phyloP scores from a whole-genome alignment of 2,113 vertebrate genomes.

The Bujurquina vittata region DNA sequence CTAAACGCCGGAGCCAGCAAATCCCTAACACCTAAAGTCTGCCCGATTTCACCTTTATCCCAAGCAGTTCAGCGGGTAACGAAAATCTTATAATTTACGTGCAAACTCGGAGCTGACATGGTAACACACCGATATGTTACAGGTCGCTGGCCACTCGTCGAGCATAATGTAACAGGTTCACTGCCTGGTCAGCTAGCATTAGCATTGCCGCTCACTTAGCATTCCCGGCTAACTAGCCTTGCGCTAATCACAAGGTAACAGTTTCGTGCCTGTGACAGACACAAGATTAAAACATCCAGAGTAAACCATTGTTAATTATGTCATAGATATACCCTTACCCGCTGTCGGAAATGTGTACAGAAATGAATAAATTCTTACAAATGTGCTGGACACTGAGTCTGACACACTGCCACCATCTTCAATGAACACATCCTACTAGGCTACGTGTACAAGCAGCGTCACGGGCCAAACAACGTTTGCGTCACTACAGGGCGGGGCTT shows the following conservation, averaged over 20 bases:
- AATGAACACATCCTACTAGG: conserved; percentile 86
- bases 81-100: not conserved
- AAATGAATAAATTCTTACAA: conserved; percentile 72
- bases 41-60: not conserved
- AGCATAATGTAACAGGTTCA: conserved; percentile 55
- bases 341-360: conserved; percentile 48
- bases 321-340: conserved; percentile 24
- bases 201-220: conserved; percentile 66
- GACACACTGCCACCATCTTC: conserved; percentile 86
- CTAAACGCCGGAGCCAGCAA: conserved; percentile 41
- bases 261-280: not conserved
- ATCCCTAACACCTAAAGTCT: conserved; percentile 29
- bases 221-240: conserved; percentile 52
- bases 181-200: conserved; percentile 66
- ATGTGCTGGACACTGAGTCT: conserved; percentile 74
- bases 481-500: conserved; percentile 49
- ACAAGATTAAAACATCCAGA: not conserved
- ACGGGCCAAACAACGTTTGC: conserved; percentile 73
- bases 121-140: not conserved
- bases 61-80: not conserved
- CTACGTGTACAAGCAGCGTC: conserved; percentile 89
- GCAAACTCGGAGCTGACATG: not conserved
- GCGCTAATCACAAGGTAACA: conserved; percentile 55
- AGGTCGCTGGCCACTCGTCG: conserved; percentile 20
- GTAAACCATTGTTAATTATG: not conserved